Base-by-base conservation (phyloP, 1,140 invertebrate genomes). In the Paraescarpia echinospica region DNA sequence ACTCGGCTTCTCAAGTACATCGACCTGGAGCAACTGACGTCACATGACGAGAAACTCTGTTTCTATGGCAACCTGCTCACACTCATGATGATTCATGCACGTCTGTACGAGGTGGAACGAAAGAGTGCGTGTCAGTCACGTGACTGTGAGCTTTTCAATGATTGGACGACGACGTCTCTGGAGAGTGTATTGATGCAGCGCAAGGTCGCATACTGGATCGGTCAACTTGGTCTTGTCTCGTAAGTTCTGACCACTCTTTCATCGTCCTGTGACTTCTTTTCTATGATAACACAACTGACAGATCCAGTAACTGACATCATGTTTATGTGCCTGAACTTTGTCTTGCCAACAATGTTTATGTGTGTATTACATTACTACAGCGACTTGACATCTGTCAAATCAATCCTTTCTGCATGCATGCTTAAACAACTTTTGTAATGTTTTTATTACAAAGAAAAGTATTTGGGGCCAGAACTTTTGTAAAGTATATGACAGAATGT, bases 61-160 rank as follows among this genome's bases (percentile, higher is more conserved):
- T 96, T 96, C 94, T 95, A 94, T 93, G 94, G 94, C 77, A 96
- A 96, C 93, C 93, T 96, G 27, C 94, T 94, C 59, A 96, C 95
- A 92, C 92, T 96, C 51, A 94, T 96, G 94, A 94, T 94, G 12
- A 94, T 96, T 22, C 95, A 96, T 48, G 94, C 93, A 92, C 93
- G 94, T 41, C 92, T 95, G 33, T 93, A 94, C 41, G n/a, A 90
- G 34, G 34, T 94, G 48, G 90, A 91, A n/a, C 77, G 31, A n/a
- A 77, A 18, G 14, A 92, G 22, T 90, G 33, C 14, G 14, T 18
- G 35, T 90, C 33, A 90, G 89, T 90, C 89, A 90, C 18, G 4
- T 34, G 34, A 48, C 33, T 89, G 92, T 91, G 35, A 91, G 18
- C 35, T 51, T 1, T 48, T 6, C 22, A 34, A 8, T 92, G 34